phyloP scores from a whole-genome alignment of 2,888 invertebrate species.

The Tenodera sinensis region DNA sequence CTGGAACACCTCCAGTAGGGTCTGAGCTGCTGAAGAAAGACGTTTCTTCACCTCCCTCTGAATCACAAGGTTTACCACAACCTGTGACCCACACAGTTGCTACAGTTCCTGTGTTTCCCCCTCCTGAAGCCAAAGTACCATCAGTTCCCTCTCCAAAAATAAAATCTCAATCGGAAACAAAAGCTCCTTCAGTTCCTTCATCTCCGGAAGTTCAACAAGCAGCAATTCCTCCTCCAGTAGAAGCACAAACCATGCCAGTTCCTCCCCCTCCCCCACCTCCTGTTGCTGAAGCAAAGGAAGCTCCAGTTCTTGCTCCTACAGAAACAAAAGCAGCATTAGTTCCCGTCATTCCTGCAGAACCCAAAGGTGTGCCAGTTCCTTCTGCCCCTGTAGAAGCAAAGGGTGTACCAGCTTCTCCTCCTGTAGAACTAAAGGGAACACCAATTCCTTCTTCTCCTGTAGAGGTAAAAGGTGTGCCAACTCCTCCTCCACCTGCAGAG shows the following conservation, averaged over 20 bases:
- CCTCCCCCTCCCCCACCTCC: constrained; percentile 8
- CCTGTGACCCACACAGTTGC: not conserved
- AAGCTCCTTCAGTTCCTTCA: constrained; percentile 27
- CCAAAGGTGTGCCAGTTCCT: not conserved
- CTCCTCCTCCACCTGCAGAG: not conserved
- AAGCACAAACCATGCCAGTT: not conserved
- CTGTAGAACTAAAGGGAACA: not conserved
- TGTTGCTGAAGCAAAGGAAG: not conserved
- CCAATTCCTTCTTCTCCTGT: not conserved
- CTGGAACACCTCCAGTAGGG: constrained; percentile 16
- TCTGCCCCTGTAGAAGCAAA: not conserved
- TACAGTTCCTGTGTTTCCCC: not conserved
- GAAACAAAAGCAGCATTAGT: constrained; percentile 14
- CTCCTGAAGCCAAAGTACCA: not conserved
- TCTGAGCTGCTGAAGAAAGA: not conserved
- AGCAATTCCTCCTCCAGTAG: constrained; percentile 11
- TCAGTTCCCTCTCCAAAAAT: not conserved
- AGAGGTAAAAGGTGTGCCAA: not conserved
- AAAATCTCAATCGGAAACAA: constrained; percentile 37
- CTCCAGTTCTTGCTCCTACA: constrained; percentile 14
- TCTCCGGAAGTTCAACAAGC: not conserved
- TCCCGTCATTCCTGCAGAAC: not conserved
- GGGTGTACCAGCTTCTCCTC: not conserved
- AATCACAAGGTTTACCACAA: not conserved
- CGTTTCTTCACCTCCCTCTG: not conserved